Percentiles rank a stretch among this genome's conserved stretches.
These are phyloP conservation scores for Athetis lepigone DNA, from an alignment of 2,888 invertebrate species.

Conservation along the genomic window DNA sequence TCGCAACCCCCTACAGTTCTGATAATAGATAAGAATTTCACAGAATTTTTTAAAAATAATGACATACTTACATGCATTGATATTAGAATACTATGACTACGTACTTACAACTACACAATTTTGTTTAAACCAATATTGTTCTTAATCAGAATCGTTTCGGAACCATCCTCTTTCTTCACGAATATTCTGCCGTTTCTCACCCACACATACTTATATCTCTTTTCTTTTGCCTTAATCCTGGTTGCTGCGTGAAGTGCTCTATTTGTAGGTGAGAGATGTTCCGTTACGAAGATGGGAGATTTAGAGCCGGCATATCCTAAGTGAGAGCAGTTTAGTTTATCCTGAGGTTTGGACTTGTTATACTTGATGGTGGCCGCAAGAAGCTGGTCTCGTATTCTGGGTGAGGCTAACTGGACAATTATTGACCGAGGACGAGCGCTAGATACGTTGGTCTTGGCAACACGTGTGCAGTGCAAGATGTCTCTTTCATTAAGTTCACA, in stretches of 20 bases:
- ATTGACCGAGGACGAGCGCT: no score
- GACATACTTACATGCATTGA: not conserved
- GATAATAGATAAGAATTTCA: no score
- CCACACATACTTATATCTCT: no score
- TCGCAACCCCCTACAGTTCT: no score
- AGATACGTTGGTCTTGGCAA: constrained; percentile 8
- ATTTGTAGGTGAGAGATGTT: no score
- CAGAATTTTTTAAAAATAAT: not conserved
- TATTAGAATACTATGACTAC: no score
- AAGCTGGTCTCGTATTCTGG: constrained; percentile 9
- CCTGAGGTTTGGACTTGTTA: not conserved
- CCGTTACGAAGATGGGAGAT: constrained; percentile 1
- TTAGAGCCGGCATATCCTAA: constrained; percentile 1
- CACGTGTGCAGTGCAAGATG: constrained; percentile 2
- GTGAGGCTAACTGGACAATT: constrained; percentile 6
- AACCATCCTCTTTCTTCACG: not conserved
- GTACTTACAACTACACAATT: not conserved
- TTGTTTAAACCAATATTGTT: not conserved
- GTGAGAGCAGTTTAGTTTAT: constrained; percentile 8
- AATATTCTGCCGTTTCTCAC: not conserved
- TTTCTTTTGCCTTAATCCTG: no score
- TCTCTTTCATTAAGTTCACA: constrained; percentile 9
- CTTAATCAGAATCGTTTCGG: not conserved
- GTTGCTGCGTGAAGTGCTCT: no score
- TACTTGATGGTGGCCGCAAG: constrained; percentile 12